Percentiles rank a stretch among this genome's conserved stretches.
These are phyloP conservation scores for Zophobas morio DNA, from an alignment of 1,140 invertebrate species.

Conservation along the genomic window DNA sequence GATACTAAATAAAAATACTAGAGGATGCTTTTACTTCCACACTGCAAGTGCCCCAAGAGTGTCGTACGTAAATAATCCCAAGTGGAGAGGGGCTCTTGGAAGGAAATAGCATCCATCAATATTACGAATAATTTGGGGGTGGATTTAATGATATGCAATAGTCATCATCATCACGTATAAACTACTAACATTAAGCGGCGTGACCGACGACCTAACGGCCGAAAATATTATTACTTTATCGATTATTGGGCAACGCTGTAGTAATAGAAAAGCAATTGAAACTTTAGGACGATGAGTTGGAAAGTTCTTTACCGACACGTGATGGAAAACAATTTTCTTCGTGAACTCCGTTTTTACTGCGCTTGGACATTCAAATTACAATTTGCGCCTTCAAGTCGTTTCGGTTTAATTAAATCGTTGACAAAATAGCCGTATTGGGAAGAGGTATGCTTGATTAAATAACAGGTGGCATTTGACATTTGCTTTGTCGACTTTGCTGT, in stretches of 20 bases:
- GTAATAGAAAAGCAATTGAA: constrained; percentile 40
- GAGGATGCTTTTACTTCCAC: constrained; percentile 21
- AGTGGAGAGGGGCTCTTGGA: not conserved
- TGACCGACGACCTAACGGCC: constrained; percentile 13
- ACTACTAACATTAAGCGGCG: constrained; percentile 11
- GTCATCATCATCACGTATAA: constrained; percentile 23
- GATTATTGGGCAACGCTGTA: constrained; percentile 30
- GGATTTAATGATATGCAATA: constrained; percentile 27
- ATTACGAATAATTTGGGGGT: constrained; percentile 15
- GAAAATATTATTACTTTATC: constrained; percentile 41
- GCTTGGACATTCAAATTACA: not conserved
- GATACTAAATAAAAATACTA: constrained; percentile 17
- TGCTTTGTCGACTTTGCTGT: constrained; percentile 19
- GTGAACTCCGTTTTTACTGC: not conserved
- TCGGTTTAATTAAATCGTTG: constrained; percentile 21
- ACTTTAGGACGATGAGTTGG: constrained; percentile 29
- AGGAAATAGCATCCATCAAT: constrained; percentile 9
- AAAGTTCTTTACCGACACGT: constrained; percentile 16
- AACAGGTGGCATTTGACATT: constrained; percentile 39
- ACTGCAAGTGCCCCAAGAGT: constrained; percentile 4
- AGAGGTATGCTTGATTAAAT: constrained; percentile 14
- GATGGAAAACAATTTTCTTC: constrained; percentile 17
- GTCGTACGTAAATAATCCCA: constrained; percentile 8
- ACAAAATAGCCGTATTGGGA: constrained; percentile 7
- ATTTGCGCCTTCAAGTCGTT: constrained; percentile 15